Percentiles rank a stretch among this genome's conserved stretches.
phyloP scores from a whole-genome alignment of 2,113 vertebrate species.

The Rhynchopsitta pachyrhyncha region DNA sequence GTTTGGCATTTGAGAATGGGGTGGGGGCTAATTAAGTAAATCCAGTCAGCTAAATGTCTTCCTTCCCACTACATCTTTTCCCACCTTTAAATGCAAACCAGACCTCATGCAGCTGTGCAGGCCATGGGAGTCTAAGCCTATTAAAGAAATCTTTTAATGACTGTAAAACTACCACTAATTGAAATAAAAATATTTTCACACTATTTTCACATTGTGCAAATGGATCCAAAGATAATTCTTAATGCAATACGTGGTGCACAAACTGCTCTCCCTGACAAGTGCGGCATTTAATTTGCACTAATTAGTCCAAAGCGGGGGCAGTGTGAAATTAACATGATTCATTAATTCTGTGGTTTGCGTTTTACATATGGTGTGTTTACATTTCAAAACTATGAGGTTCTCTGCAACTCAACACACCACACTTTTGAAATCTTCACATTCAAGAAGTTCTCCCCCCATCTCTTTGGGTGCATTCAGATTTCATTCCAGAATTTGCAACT shows the following conservation, averaged over 20 bases:
- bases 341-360: conserved; percentile 62
- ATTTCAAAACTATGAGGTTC: conserved; percentile 30
- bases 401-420: background rate
- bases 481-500: background rate
- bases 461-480: background rate
- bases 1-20: conserved; percentile 32
- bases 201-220: conserved; percentile 63
- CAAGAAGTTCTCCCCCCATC: background rate
- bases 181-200: conserved; percentile 76
- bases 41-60: conserved; percentile 49
- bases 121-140: conserved; percentile 56
- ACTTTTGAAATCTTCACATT: background rate
- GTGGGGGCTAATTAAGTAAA: conserved; percentile 62
- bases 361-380: conserved; percentile 52
- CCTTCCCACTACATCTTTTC: conserved; percentile 28
- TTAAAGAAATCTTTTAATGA: conserved; percentile 74
- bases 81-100: conserved; percentile 59
- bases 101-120: conserved; percentile 56
- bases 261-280: conserved; percentile 69
- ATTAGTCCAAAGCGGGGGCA: conserved; percentile 74
- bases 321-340: conserved; percentile 76
- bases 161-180: conserved; percentile 63
- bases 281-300: conserved; percentile 78
- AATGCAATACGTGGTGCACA: conserved; percentile 48
- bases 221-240: conserved; percentile 52